phyloP scores from a whole-genome alignment of 2,888 invertebrate genomes.

The Rhingia campestris region DNA sequence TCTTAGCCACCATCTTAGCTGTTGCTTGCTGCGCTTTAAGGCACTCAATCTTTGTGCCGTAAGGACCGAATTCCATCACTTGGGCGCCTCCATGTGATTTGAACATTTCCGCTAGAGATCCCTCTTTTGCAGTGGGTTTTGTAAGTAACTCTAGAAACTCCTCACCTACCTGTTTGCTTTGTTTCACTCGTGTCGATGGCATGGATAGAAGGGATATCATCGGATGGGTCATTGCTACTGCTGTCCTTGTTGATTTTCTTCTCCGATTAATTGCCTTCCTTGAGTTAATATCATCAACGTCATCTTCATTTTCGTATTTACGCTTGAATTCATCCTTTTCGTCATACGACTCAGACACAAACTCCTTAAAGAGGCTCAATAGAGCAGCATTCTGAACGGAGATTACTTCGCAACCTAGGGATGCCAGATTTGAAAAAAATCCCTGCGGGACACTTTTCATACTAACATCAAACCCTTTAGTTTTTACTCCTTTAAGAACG shows the following conservation, averaged over 20 bases:
- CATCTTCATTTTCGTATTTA: conserved; percentile 80
- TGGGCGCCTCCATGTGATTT: conserved; percentile 97
- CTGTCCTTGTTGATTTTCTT: conserved; percentile 77
- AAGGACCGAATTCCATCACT: conserved; percentile 97
- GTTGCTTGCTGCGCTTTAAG: conserved; percentile 82
- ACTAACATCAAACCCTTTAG: no score
- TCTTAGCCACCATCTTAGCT: conserved; percentile 81
- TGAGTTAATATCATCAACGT: conserved; percentile 77
- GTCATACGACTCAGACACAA: conserved; percentile 80
- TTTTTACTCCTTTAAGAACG: no score
- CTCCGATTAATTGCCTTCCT: conserved; percentile 75
- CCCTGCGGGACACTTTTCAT: no score
- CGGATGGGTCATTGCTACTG: conserved; percentile 83
- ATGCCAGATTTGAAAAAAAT: no score
- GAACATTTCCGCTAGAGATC: conserved; percentile 96
- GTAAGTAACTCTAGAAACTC: conserved; percentile 96
- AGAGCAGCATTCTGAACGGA: conserved; percentile 80
- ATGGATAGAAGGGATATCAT: conserved; percentile 85
- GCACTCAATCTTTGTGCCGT: conserved; percentile 97
- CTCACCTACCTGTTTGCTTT: conserved; percentile 96
- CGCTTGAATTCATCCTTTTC: conserved; percentile 83
- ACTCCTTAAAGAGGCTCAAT: conserved; percentile 80
- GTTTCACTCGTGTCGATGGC: conserved; percentile 96
- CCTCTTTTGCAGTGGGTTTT: conserved; percentile 97
- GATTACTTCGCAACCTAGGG: conserved; percentile 82